Evolutionary conservation across 2,797 vertebrate genomes (phyloP), one percentile per base, ranked within the genome.

Genomic region (Salmo trutta): DNA sequence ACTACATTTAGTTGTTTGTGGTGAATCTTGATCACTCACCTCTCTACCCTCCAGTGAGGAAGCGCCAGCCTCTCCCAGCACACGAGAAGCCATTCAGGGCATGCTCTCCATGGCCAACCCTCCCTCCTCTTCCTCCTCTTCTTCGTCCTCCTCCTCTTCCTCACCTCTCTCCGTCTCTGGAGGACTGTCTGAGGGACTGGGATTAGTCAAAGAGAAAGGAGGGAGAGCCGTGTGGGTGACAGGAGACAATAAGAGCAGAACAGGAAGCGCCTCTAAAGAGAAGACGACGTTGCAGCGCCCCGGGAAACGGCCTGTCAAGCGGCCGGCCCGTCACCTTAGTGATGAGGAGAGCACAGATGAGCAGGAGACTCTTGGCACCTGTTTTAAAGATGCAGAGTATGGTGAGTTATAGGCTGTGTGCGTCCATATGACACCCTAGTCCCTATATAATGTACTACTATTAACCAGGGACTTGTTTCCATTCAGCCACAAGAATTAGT

Each of bases 81-180:
- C 97, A n/a, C 94, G 96, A 21, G 97, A 98, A 79, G 97, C 97
- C 70, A 98, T 98, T 83, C 97, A 98, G 90, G 97, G 97, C 67
- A 98, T 98, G 97, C 91, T 98, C 10, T 97, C 96, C 83, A 98
- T 98, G 97, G 97, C 97, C 86, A 98, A 98, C 82, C 95, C 97
- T 21, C 96, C 96, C 51, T 96, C 96, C 14, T 95, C 95, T 0
- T 96, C 96, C 0, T 96, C 96, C 2, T 95, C 95, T 0, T 96
- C 95, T 2, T 94, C 93, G 16, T 93, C 92, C 4, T 87, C 89
- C 3, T 47, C 41, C 41, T 47, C 41, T 14, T 47, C 41, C 41
- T 95, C 94, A 77, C 94, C 94, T 8, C 69, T 93, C 54, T 95
- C 94, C 0, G 87, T 94, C 54, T 93, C 93, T 71, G 93, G 94